These are phyloP conservation scores for western clawed frog (Xenopus tropicalis) DNA, from an alignment of 2,113 vertebrate genomes.

Conservation along the genomic window DNA sequence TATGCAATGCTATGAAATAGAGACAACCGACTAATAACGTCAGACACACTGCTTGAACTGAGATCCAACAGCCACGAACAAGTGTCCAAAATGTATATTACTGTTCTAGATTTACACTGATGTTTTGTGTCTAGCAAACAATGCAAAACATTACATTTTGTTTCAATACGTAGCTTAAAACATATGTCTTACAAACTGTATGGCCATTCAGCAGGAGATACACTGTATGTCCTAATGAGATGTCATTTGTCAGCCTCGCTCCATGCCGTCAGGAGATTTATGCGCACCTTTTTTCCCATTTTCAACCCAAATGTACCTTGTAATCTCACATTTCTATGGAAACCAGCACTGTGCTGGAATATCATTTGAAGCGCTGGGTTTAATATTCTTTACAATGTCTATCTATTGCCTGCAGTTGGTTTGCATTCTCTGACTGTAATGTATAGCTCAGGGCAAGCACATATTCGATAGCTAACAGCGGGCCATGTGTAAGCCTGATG, in stretches of 20 bases:
- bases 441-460: slow-evolving; percentile 31
- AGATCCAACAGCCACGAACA: too few relatives aligned
- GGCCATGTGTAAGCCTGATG: slow-evolving; percentile 32
- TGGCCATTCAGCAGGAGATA: not conserved
- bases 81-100: too few relatives aligned
- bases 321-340: slow-evolving; percentile 3
- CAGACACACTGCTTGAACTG: too few relatives aligned
- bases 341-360: not conserved
- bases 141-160: not conserved
- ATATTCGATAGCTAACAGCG: slow-evolving; percentile 13
- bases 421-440: slow-evolving; percentile 14
- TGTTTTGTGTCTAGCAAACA: too few relatives aligned
- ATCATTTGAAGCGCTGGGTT: not conserved
- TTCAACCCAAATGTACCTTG: not conserved
- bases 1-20: too few relatives aligned
- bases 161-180: not conserved
- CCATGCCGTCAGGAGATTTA: not conserved
- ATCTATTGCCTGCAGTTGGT: slow-evolving; percentile 16
- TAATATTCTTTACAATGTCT: slow-evolving; percentile 3
- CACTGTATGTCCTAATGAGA: not conserved
- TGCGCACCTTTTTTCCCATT: not conserved
- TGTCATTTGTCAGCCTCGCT: not conserved
- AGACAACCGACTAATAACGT: too few relatives aligned
- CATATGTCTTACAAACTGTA: not conserved
- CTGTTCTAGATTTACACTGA: too few relatives aligned